Conservation (phyloP, 2,888 invertebrate species). For the Ceriagrion tenellum region DNA sequence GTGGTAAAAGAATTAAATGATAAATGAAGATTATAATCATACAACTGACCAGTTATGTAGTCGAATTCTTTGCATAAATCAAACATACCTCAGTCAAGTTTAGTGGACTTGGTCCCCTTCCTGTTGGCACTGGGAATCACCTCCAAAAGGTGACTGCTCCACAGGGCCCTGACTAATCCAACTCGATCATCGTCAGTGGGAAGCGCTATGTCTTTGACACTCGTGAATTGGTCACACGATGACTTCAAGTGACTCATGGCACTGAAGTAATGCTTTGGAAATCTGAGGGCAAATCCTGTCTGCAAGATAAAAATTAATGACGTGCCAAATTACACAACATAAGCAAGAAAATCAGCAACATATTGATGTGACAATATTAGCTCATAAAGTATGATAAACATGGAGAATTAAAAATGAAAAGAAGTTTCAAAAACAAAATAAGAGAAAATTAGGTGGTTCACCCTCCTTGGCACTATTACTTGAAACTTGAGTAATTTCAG, state of each 20-base stretch:
- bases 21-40: no score
- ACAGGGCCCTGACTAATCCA: constrained; percentile 68
- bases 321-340: neutral
- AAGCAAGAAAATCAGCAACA: no score
- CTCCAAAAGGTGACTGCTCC: constrained; percentile 69
- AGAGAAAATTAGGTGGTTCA: no score
- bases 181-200: constrained; percentile 68
- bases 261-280: constrained; percentile 67
- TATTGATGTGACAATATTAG: no score
- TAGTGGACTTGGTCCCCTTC: constrained; percentile 63
- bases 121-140: constrained; percentile 68
- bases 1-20: no score
- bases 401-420: no score
- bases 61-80: no score
- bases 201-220: constrained; percentile 60
- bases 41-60: no score
- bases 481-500: no score
- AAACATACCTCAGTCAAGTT: constrained; percentile 49
- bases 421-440: no score
- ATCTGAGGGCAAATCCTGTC: constrained; percentile 69
- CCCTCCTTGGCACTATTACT: no score
- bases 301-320: constrained; percentile 34
- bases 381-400: no score
- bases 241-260: constrained; percentile 68
- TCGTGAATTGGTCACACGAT: constrained; percentile 69